A percentile compares a stretch with the other conserved stretches of the same genome.
phyloP scores from a whole-genome alignment of 2,888 invertebrate genomes.

The Lepas anatifera region DNA sequence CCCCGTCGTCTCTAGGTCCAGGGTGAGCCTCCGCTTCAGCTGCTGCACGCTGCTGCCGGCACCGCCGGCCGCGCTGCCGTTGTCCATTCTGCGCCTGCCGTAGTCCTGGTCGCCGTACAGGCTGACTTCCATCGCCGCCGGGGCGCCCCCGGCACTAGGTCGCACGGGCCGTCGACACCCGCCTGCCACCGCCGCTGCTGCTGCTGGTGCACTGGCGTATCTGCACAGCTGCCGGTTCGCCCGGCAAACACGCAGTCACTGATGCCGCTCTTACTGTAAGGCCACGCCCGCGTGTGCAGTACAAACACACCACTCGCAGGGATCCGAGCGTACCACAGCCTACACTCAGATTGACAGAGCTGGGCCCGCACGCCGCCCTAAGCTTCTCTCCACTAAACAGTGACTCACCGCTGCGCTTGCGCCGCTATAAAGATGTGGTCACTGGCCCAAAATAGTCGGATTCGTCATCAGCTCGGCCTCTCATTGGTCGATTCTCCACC shows the following conservation, averaged over 20 bases:
- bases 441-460: neutral
- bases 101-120: conserved; percentile 6
- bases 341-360: no score
- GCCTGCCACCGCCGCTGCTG: no score
- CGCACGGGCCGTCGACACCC: no score
- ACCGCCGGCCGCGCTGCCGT: no score
- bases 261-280: no score
- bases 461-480: neutral
- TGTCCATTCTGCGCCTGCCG: neutral
- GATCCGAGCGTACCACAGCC: no score
- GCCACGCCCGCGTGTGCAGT: no score
- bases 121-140: neutral
- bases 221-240: no score
- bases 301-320: no score
- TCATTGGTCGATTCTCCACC: neutral
- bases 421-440: neutral
- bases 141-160: neutral
- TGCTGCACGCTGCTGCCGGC: neutral
- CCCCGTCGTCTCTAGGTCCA: neutral
- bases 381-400: neutral
- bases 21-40: neutral
- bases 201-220: no score
- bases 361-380: no score
- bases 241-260: no score
- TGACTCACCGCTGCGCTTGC: neutral